Conservation (phyloP, 1,140 invertebrate genomes). For the Leucophenga varia region DNA sequence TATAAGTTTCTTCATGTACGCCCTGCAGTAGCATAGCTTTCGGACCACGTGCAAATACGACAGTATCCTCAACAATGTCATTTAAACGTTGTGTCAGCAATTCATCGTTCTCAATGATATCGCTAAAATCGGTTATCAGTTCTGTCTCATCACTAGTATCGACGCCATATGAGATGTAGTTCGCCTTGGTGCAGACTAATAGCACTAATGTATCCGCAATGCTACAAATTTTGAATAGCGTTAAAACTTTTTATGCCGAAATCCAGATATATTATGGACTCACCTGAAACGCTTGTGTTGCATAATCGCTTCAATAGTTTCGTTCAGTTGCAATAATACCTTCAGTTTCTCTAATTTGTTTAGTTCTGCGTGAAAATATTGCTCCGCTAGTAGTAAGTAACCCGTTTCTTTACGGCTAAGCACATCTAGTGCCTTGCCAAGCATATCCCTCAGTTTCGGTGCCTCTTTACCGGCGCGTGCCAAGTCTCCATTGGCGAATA, state of each 20-base stretch:
- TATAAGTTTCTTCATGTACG: constrained; percentile 34
- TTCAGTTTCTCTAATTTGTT: background rate
- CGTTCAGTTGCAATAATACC: constrained; percentile 21
- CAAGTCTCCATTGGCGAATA: constrained; percentile 36
- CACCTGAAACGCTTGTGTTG: background rate
- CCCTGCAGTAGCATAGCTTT: constrained; percentile 33
- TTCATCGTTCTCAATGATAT: constrained; percentile 8
- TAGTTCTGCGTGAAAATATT: constrained; percentile 4
- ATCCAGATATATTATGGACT: constrained; percentile 1
- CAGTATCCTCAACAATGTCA: constrained; percentile 22
- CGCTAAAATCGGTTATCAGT: constrained; percentile 8
- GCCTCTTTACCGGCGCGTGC: constrained; percentile 5
- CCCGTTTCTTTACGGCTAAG: constrained; percentile 10
- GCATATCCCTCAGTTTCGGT: constrained; percentile 23
- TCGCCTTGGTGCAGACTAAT: constrained; percentile 22
- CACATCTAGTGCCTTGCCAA: constrained; percentile 24
- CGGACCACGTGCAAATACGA: constrained; percentile 37
- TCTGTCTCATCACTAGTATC: constrained; percentile 30
- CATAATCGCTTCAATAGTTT: constrained; percentile 11
- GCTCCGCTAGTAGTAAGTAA: constrained; percentile 36
- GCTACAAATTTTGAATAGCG: no score
- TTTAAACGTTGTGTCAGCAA: background rate
- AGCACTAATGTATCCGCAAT: constrained; percentile 19
- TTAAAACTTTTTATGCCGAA: no score
- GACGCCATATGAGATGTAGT: constrained; percentile 15